Conservation (phyloP, 2,888 invertebrate species). For the Boloria selene region DNA sequence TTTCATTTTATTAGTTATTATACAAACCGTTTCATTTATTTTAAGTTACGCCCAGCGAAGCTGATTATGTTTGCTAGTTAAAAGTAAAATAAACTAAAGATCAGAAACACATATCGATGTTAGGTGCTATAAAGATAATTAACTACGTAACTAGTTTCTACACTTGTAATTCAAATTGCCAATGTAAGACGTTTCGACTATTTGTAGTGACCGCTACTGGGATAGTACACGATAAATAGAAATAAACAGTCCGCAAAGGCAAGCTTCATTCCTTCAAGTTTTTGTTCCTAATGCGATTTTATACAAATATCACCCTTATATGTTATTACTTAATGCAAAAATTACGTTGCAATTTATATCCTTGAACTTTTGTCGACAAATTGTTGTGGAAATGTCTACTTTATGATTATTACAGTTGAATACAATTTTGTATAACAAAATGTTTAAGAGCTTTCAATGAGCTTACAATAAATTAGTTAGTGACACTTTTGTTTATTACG, state of each 20-base stretch:
- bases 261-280: constrained; percentile 59
- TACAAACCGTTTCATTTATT: no score
- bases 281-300: constrained; percentile 44
- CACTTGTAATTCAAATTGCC: constrained; percentile 42
- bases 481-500: constrained; percentile 37
- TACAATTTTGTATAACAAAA: constrained; percentile 26
- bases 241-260: constrained; percentile 55
- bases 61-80: no score
- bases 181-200: constrained; percentile 47
- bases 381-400: background rate
- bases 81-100: constrained; percentile 24
- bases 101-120: constrained; percentile 15
- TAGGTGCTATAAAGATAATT: constrained; percentile 37
- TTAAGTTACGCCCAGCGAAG: no score
- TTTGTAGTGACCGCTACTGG: constrained; percentile 48
- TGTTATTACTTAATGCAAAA: constrained; percentile 29
- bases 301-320: constrained; percentile 38
- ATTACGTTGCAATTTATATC: constrained; percentile 26
- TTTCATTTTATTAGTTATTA: no score
- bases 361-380: constrained; percentile 24
- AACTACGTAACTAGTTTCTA: constrained; percentile 28
- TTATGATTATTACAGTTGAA: constrained; percentile 37
- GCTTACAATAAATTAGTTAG: constrained; percentile 36
- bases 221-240: constrained; percentile 54
- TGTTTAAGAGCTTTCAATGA: constrained; percentile 24